Conservation (phyloP, 2,888 invertebrate genomes). For the Oeneis ivallda region DNA sequence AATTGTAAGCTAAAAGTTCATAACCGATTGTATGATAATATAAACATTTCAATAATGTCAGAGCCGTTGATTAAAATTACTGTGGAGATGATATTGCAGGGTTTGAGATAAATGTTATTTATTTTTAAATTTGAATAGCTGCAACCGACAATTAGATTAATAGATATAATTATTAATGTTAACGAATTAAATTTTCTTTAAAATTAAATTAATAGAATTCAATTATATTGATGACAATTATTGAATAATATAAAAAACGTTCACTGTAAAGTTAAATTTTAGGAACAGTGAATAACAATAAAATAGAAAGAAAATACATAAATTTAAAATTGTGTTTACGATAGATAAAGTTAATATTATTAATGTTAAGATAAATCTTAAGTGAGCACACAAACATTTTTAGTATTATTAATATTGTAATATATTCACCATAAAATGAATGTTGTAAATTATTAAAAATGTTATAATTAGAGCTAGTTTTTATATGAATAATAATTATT, state of each 20-base stretch:
- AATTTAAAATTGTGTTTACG: slow-evolving; percentile 36
- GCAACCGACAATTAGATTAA: not conserved
- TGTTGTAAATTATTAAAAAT: slow-evolving; percentile 61
- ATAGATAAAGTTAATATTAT: slow-evolving; percentile 13
- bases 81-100: not conserved
- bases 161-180: too few species aligned
- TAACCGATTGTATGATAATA: not conserved
- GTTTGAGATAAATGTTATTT: not conserved
- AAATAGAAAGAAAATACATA: not conserved
- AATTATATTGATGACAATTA: too few species aligned
- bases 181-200: too few species aligned
- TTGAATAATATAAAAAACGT: too few species aligned
- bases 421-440: slow-evolving; percentile 55
- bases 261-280: not conserved
- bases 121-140: not conserved
- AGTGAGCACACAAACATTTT: slow-evolving; percentile 58
- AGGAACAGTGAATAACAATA: not conserved
- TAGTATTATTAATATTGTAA: slow-evolving; percentile 53
- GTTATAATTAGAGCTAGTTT: slow-evolving; percentile 34
- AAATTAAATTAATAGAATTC: too few species aligned
- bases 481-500: slow-evolving; percentile 25
- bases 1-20: slow-evolving; percentile 21
- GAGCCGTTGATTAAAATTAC: slow-evolving; percentile 11
- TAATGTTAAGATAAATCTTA: slow-evolving; percentile 44
- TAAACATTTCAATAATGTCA: slow-evolving; percentile 5